Evolutionary conservation across 1,140 invertebrate genomes (phyloP).

Genomic region (Himalopsyche phryganea): DNA sequence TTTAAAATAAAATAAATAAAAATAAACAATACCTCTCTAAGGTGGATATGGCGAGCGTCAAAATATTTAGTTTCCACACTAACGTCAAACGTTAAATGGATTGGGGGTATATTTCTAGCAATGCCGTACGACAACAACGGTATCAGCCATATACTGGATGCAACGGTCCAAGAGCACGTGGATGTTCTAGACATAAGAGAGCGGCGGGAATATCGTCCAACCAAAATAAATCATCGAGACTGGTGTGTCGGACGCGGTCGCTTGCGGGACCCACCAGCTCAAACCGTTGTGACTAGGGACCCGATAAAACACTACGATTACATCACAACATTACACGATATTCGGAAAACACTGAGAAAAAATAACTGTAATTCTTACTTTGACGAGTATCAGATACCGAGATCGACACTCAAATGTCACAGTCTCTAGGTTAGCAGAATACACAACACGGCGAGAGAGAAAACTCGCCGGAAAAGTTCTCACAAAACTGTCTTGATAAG

Average conservation of each 20-base stretch:
- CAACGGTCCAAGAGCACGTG: conserved; percentile 12
- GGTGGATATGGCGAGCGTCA: too few relatives aligned
- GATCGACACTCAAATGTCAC: conserved; percentile 5
- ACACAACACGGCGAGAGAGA: neutral
- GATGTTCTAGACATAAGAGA: conserved; percentile 13
- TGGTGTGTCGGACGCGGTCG: neutral
- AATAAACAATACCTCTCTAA: too few relatives aligned
- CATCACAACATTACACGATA: conserved; percentile 29
- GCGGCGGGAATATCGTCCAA: neutral
- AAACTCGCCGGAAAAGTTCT: conserved; percentile 4
- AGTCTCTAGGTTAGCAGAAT: neutral
- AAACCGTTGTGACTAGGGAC: conserved; percentile 1
- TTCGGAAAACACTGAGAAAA: conserved; percentile 10
- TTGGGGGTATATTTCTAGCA: neutral
- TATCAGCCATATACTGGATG: too few relatives aligned
- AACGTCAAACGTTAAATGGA: too few relatives aligned
- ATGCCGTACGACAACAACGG: neutral
- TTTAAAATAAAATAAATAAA: conserved; percentile 1
- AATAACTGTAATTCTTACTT: conserved; percentile 3
- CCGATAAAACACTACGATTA: conserved; percentile 27
- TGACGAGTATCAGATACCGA: conserved; percentile 8
- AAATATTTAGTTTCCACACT: too few relatives aligned
- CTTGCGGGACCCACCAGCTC: too few relatives aligned
- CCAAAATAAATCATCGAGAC: conserved; percentile 31
- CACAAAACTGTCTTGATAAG: neutral